These are phyloP conservation scores for Poecilia picta DNA, from an alignment of 2,797 vertebrate species.

Conservation along the genomic window DNA sequence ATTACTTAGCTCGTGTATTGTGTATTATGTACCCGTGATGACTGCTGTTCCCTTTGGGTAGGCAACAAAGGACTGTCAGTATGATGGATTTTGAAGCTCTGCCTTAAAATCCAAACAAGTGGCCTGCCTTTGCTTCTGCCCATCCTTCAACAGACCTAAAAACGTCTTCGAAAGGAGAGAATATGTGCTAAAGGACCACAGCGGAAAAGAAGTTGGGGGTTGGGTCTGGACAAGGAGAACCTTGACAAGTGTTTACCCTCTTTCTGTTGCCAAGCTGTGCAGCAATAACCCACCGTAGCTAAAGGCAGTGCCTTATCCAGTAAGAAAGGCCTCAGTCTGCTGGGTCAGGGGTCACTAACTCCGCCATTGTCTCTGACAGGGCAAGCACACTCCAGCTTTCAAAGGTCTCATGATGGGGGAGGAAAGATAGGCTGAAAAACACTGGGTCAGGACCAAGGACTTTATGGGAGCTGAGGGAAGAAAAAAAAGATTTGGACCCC, in stretches of 20 bases:
- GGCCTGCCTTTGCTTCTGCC: constrained; percentile 67
- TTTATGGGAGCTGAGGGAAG: constrained; percentile 77
- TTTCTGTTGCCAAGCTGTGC: constrained; percentile 78
- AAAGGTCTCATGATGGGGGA: constrained; percentile 82
- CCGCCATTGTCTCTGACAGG: constrained; percentile 83
- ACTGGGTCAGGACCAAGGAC: constrained; percentile 83
- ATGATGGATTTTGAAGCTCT: constrained; percentile 75
- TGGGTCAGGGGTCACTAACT: constrained; percentile 87
- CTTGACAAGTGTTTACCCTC: constrained; percentile 82
- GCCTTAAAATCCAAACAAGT: constrained; percentile 64
- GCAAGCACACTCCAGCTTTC: constrained; percentile 88
- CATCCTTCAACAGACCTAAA: constrained; percentile 64
- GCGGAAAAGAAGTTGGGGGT: constrained; percentile 66
- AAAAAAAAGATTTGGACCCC: constrained; percentile 77
- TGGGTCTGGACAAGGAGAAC: constrained; percentile 72
- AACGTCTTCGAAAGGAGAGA: constrained; percentile 42
- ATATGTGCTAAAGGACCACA: constrained; percentile 43
- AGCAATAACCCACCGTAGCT: constrained; percentile 81
- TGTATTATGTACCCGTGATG: constrained; percentile 29
- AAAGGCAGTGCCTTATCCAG: constrained; percentile 81
- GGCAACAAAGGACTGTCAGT: constrained; percentile 72
- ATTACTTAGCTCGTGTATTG: constrained; percentile 53
- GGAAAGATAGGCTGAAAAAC: constrained; percentile 83
- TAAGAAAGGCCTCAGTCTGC: constrained; percentile 81
- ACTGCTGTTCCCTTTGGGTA: constrained; percentile 55